These are phyloP conservation scores for Drosophila pachea DNA, from an alignment of 1,140 invertebrate genomes.

Conservation along the genomic window DNA sequence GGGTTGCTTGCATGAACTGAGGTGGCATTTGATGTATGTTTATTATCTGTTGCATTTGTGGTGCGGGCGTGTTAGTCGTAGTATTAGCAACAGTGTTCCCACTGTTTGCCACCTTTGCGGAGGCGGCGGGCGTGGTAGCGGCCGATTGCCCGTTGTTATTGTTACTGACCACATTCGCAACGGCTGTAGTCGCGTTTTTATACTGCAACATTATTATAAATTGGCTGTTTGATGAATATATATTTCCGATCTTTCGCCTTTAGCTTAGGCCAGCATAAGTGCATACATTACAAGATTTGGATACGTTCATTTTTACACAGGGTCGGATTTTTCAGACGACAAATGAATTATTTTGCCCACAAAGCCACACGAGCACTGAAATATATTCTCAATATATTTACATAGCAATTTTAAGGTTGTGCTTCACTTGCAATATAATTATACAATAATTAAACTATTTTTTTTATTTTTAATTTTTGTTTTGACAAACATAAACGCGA, in stretches of 20 bases:
- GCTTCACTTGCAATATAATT: slow-evolving; percentile 31
- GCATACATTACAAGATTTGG: slow-evolving; percentile 18
- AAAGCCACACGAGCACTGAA: slow-evolving; percentile 18
- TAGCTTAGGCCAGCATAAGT: slow-evolving; percentile 28
- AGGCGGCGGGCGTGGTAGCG: slow-evolving; percentile 10
- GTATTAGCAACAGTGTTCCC: background rate
- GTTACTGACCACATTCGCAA: slow-evolving; percentile 39
- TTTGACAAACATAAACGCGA: slow-evolving; percentile 73
- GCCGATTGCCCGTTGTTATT: slow-evolving; percentile 41
- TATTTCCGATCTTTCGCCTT: slow-evolving; percentile 3
- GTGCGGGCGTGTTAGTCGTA: slow-evolving; percentile 12
- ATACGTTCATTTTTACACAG: slow-evolving; percentile 41
- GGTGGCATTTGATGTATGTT: slow-evolving; percentile 74
- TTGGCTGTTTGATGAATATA: slow-evolving; percentile 8
- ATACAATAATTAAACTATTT: slow-evolving; percentile 34
- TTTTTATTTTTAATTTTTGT: slow-evolving; percentile 60
- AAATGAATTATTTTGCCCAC: slow-evolving; percentile 7
- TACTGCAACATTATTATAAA: slow-evolving; percentile 57
- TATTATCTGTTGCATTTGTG: slow-evolving; percentile 70
- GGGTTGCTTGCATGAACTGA: slow-evolving; percentile 52
- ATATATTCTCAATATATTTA: slow-evolving; percentile 14
- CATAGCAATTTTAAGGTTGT: slow-evolving; percentile 23
- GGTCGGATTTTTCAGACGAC: slow-evolving; percentile 19
- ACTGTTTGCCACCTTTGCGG: slow-evolving; percentile 18
- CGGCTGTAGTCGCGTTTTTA: slow-evolving; percentile 41